Conservation (phyloP, 2,113 vertebrate species). For the Xenopus borealis region DNA sequence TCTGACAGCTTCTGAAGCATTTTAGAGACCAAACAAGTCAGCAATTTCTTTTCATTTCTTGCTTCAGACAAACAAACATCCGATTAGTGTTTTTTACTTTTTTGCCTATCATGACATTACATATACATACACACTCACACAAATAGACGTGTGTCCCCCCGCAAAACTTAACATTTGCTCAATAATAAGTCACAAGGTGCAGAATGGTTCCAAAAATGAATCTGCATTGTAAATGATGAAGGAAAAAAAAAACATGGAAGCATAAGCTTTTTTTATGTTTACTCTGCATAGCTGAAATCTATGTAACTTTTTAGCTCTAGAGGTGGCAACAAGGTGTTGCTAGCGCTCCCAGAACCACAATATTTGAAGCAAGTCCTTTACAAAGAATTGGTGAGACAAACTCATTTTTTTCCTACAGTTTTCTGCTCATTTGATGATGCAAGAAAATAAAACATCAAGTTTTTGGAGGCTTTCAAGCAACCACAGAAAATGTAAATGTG, state of each 20-base stretch:
- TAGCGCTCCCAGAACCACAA: slow-evolving; percentile 19
- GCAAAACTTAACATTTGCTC: slow-evolving; percentile 72
- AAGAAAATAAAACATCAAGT: slow-evolving; percentile 64
- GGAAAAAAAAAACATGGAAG: slow-evolving; percentile 68
- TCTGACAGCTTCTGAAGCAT: slow-evolving; percentile 78
- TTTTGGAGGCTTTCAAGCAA: slow-evolving; percentile 48
- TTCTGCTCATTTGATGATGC: slow-evolving; percentile 66
- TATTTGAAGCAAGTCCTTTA: slow-evolving; percentile 78
- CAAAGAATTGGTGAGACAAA: slow-evolving; percentile 69
- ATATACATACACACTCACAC: not conserved
- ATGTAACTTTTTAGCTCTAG: slow-evolving; percentile 59
- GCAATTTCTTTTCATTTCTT: slow-evolving; percentile 68
- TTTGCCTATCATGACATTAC: not conserved
- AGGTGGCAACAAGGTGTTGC: not conserved
- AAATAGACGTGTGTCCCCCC: slow-evolving; percentile 65
- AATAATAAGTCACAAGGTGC: slow-evolving; percentile 73
- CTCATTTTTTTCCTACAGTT: slow-evolving; percentile 60
- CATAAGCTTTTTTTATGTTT: slow-evolving; percentile 73
- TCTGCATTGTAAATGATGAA: slow-evolving; percentile 53
- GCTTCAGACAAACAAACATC: slow-evolving; percentile 64
- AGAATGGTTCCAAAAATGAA: slow-evolving; percentile 66
- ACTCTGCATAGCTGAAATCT: slow-evolving; percentile 98
- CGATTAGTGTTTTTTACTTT: not conserved
- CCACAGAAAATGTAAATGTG: slow-evolving; percentile 16
- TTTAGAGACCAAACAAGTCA: slow-evolving; percentile 77